Base-by-base conservation (phyloP, 2,888 invertebrate genomes). In the Lithophane socia region DNA sequence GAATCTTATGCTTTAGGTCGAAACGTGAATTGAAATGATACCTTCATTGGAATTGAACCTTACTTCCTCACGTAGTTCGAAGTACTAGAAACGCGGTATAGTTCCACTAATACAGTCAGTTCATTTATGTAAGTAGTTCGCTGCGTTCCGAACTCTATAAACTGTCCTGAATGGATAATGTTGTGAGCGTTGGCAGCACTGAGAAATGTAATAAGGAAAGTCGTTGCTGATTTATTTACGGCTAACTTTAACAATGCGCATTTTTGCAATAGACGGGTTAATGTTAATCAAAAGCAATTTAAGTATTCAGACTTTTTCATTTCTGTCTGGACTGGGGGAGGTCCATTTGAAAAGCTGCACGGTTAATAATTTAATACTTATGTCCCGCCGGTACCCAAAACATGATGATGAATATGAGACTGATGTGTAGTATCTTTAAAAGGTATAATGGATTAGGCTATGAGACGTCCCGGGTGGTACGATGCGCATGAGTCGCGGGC, bases 381-480 rank as follows among this genome's bases (percentile, higher is more conserved):
- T 56, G 24, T 58, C 52, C 1, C 1, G 2, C 1, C 29, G 29
- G 3, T 52, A 21, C 24, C 70, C 0, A 8, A 67, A 61, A 47
- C 24, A 44, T 37, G 37, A n/a, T n/a, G n/a, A n/a, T n/a, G n/a
- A n/a, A n/a, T n/a, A n/a, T n/a, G n/a, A n/a, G n/a, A 24, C 37
- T 73, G 87, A 88, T 85, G 92, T 92, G 42, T 60, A n/a, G 37
- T 44, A 37, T 44, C 37, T 83, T 44, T 13, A 47, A 73, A 84
- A 90, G 88, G 87, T 89, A 89, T 92, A 93, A 94, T 93, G 92
- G 91, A 92, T 93, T 93, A 86, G 91, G 90, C 86, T 84, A 83
- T 58, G 58, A 65, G 52, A 88, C 86, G 82, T 90, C 90, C 91
- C 90, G 89, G 87, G 91, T 88, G 89, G 86, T 86, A 86, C 75